Conservation (phyloP, 2,888 invertebrate species). For the Melanostoma scalare region DNA sequence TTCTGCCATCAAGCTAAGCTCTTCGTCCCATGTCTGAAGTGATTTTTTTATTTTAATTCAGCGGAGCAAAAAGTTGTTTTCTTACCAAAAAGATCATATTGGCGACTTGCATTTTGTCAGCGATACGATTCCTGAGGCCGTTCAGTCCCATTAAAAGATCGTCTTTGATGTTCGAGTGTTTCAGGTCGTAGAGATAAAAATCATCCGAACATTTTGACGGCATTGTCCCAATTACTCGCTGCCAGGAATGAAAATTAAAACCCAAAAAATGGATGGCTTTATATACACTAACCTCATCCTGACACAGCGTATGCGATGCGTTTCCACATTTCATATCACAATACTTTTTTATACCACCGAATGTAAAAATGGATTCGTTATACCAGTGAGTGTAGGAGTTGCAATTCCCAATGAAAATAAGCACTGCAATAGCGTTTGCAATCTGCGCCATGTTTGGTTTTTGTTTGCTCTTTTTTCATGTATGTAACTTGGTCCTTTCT, state of each 20-base stretch:
- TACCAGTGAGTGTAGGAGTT: constrained; percentile 15
- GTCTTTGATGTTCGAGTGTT: neutral
- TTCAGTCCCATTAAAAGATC: constrained; percentile 70
- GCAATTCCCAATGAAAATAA: constrained; percentile 30
- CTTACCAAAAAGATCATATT: constrained; percentile 73
- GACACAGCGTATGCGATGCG: constrained; percentile 64
- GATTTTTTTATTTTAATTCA: neutral
- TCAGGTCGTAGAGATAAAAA: constrained; percentile 21
- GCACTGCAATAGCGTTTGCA: constrained; percentile 31
- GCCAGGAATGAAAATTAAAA: neutral
- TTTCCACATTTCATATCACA: constrained; percentile 61
- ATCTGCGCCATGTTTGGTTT: constrained; percentile 12
- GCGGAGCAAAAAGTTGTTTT: neutral
- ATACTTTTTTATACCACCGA: constrained; percentile 28
- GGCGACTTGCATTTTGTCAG: constrained; percentile 69
- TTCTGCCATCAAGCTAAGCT: constrained; percentile 64
- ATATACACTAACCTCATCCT: constrained; percentile 1
- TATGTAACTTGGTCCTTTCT: constrained; percentile 19
- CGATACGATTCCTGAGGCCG: constrained; percentile 74
- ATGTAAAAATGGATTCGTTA: constrained; percentile 57
- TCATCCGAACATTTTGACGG: constrained; percentile 7
- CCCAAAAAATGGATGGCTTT: neutral
- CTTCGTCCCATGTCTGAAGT: constrained; percentile 66
- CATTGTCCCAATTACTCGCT: too few species aligned
- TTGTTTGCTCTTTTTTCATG: constrained; percentile 4